Conservation (phyloP, 2,888 invertebrate genomes). For the Rhopalosiphum nymphaeae region DNA sequence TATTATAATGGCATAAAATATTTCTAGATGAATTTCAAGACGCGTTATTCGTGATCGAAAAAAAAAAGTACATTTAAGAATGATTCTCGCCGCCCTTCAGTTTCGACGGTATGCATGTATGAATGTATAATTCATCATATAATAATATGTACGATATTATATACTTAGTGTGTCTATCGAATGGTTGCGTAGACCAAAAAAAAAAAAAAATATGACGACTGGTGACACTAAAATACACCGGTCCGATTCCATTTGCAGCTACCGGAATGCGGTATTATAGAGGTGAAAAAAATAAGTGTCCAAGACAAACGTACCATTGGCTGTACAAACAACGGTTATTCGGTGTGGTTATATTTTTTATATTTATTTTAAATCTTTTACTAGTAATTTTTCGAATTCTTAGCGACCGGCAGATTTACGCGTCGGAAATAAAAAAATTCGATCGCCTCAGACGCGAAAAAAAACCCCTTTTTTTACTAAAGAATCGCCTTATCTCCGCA, state of each 20-base stretch:
- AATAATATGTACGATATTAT: neutral
- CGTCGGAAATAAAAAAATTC: slow-evolving; percentile 42
- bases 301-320: slow-evolving; percentile 35
- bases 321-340: slow-evolving; percentile 7
- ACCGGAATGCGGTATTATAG: slow-evolving; percentile 45
- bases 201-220: slow-evolving; percentile 47
- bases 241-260: slow-evolving; percentile 53
- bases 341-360: slow-evolving; percentile 9
- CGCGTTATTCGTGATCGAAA: neutral
- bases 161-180: neutral
- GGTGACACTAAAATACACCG: slow-evolving; percentile 54
- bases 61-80: neutral
- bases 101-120: neutral
- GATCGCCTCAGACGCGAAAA: slow-evolving; percentile 63
- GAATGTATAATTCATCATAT: neutral
- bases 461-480: slow-evolving; percentile 36
- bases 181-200: neutral
- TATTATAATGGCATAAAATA: neutral
- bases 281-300: slow-evolving; percentile 44
- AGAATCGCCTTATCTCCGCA: slow-evolving; percentile 50
- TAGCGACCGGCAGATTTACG: slow-evolving; percentile 27
- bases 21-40: neutral
- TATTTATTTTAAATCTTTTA: neutral
- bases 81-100: neutral
- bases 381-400: slow-evolving; percentile 58